These are phyloP conservation scores for Drosophila borborema DNA, from an alignment of 2,888 invertebrate species.

Conservation along the genomic window DNA sequence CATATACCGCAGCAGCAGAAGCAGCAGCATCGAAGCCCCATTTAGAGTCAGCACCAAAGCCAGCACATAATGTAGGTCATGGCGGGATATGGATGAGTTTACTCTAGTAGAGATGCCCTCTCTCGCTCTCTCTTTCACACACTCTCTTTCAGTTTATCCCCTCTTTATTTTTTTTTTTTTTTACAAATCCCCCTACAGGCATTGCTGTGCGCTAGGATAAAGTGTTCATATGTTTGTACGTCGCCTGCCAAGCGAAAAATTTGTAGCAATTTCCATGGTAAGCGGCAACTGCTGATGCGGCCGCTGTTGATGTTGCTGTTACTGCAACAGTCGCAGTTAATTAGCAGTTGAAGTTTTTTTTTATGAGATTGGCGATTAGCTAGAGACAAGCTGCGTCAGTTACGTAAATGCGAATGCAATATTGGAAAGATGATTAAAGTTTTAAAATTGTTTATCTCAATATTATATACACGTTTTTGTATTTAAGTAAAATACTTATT, in stretches of 20 bases:
- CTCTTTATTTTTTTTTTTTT: neutral
- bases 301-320: constrained; percentile 23
- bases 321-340: constrained; percentile 47
- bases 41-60: constrained; percentile 20
- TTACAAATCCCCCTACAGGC: constrained; percentile 5
- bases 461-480: no score
- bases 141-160: neutral
- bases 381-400: neutral
- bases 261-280: constrained; percentile 55
- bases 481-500: no score
- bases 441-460: neutral
- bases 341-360: constrained; percentile 44
- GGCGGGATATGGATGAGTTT: constrained; percentile 48
- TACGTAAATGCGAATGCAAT: constrained; percentile 22
- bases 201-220: constrained; percentile 28
- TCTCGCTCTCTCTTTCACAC: neutral
- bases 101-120: constrained; percentile 37
- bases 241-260: constrained; percentile 55
- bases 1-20: constrained; percentile 14
- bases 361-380: constrained; percentile 54
- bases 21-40: constrained; percentile 9
- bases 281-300: constrained; percentile 38
- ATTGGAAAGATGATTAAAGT: neutral
- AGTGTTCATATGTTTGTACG: constrained; percentile 45
- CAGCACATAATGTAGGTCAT: constrained; percentile 74